Conservation (phyloP, 2,888 invertebrate species). For the Dexiosoma caninum region DNA sequence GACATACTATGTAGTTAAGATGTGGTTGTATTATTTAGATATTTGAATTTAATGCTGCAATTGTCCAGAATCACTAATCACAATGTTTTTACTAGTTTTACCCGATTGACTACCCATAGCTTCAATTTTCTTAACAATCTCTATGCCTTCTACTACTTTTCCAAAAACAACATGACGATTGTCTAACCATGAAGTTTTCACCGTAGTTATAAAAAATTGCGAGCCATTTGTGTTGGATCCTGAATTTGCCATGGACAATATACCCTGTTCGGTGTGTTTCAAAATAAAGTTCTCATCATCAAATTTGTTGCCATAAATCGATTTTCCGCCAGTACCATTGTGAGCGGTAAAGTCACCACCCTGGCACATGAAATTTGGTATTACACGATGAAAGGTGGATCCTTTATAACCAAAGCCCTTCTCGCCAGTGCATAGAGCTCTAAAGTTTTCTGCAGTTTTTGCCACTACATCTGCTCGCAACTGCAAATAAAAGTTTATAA, state of each 20-base stretch:
- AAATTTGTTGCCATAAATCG: constrained; percentile 97
- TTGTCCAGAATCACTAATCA: constrained; percentile 90
- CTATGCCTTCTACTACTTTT: constrained; percentile 91
- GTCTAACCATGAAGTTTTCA: constrained; percentile 94
- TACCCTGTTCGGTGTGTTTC: constrained; percentile 94
- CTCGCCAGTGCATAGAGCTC: constrained; percentile 95
- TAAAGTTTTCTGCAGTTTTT: constrained; percentile 96
- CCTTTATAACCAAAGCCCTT: constrained; percentile 95
- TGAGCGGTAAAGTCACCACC: constrained; percentile 96
- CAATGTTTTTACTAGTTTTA: constrained; percentile 87
- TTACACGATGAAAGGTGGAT: constrained; percentile 95
- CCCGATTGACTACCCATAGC: constrained; percentile 88
- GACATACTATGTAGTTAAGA: not conserved
- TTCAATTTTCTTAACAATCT: constrained; percentile 91
- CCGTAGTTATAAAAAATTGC: constrained; percentile 96
- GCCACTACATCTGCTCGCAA: constrained; percentile 92
- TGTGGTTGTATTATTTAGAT: not conserved
- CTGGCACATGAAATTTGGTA: constrained; percentile 98
- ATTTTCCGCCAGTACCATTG: constrained; percentile 96
- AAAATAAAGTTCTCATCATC: constrained; percentile 96
- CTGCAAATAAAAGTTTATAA: constrained; percentile 79
- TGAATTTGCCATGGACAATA: constrained; percentile 96
- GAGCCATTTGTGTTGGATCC: constrained; percentile 97
- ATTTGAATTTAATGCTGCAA: constrained; percentile 65
- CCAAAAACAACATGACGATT: constrained; percentile 96